phyloP scores from a whole-genome alignment of 2,113 vertebrate genomes.

The Lagopus muta region DNA sequence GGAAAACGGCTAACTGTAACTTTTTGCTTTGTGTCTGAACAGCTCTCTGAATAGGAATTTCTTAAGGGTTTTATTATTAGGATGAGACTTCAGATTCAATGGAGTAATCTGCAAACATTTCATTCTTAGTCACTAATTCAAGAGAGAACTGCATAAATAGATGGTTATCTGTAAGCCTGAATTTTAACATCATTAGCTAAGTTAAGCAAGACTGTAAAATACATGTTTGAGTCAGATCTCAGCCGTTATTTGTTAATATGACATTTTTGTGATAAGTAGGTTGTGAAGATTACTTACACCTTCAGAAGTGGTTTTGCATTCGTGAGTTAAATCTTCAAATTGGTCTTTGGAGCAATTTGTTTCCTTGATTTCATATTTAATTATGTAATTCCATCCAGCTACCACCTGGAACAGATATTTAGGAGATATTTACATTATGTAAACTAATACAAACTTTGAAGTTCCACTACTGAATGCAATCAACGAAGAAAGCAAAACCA shows the following conservation, averaged over 20 bases:
- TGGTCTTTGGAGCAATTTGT: slow-evolving; percentile 86
- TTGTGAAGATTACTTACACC: slow-evolving; percentile 77
- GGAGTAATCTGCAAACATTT: neutral
- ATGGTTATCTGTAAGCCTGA: neutral
- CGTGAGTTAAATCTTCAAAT: slow-evolving; percentile 76
- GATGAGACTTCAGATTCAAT: neutral
- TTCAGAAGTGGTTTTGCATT: slow-evolving; percentile 70
- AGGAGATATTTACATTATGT: neutral
- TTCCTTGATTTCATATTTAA: slow-evolving; percentile 81
- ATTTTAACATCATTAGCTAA: slow-evolving; percentile 10
- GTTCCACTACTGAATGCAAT: slow-evolving; percentile 1
- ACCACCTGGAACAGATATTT: slow-evolving; percentile 82
- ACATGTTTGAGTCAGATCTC: neutral
- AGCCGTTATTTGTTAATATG: neutral
- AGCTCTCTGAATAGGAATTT: neutral
- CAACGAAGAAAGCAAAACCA: neutral
- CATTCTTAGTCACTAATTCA: neutral
- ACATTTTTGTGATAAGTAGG: neutral
- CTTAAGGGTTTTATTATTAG: neutral
- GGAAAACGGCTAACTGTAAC: neutral
- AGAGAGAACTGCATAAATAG: neutral
- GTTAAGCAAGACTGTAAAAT: neutral
- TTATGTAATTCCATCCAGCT: slow-evolving; percentile 80
- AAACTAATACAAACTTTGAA: neutral
- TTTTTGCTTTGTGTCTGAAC: neutral